These are phyloP conservation scores for Calephelis perditalis DNA, from an alignment of 2,888 invertebrate species.

Conservation along the genomic window DNA sequence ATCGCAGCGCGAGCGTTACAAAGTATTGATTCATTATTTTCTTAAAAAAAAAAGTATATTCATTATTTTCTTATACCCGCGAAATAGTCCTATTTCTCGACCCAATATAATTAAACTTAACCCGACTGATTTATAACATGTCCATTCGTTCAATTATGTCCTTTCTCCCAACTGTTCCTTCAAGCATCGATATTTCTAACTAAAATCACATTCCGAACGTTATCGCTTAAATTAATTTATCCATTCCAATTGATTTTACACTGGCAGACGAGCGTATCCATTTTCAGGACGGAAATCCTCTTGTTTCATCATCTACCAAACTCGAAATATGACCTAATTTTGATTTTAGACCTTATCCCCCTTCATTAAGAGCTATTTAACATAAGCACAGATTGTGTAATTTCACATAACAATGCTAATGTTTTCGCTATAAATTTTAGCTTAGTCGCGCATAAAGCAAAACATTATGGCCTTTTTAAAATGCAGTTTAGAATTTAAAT, in stretches of 20 bases:
- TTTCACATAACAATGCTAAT: constrained; percentile 33
- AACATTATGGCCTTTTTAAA: constrained; percentile 16
- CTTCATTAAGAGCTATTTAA: constrained; percentile 14
- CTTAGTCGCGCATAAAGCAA: constrained; percentile 30
- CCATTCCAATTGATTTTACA: constrained; percentile 31
- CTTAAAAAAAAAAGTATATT: too few relatives aligned
- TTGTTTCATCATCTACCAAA: constrained; percentile 30
- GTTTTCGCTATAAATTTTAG: constrained; percentile 33
- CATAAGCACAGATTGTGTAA: constrained; percentile 17
- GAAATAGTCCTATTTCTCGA: too few relatives aligned
- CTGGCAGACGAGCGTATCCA: constrained; percentile 27
- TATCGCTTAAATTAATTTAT: constrained; percentile 26
- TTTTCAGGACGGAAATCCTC: constrained; percentile 27
- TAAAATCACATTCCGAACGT: constrained; percentile 11
- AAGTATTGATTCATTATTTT: too few relatives aligned
- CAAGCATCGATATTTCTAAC: constrained; percentile 1
- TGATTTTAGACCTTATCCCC: constrained; percentile 20
- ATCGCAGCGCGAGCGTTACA: too few relatives aligned
- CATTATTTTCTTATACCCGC: too few relatives aligned
- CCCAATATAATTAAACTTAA: background rate
- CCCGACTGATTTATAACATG: constrained; percentile 2
- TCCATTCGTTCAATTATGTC: background rate
- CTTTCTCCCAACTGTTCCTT: constrained; percentile 6
- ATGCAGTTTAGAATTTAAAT: too few relatives aligned
- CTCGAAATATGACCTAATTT: constrained; percentile 18